Conservation (phyloP, 2,888 invertebrate species). For the Amphipyra berbera region DNA sequence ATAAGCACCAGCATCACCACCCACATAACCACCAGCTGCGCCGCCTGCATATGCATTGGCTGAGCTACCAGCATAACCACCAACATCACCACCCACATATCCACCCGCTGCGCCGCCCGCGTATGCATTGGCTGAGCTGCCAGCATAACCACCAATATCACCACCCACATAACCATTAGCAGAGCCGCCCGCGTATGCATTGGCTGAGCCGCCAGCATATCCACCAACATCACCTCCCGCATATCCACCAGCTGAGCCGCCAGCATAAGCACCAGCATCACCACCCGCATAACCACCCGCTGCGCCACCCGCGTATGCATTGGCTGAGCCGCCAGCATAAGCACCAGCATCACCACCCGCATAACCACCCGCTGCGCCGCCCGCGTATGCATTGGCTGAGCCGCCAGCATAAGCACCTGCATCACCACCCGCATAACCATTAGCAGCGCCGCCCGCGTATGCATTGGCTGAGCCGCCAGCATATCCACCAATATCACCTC, state of each 20-base stretch:
- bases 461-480: not conserved
- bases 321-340: not conserved
- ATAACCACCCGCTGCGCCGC: not conserved
- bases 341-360: not conserved
- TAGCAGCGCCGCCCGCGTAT: too few relatives aligned
- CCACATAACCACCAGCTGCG: too few relatives aligned
- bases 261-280: not conserved
- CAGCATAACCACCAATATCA: too few relatives aligned
- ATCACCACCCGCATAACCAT: too few relatives aligned
- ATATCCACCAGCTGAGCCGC: not conserved
- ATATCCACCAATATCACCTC: not conserved
- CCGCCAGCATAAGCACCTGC: not conserved
- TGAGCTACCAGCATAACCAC: not conserved
- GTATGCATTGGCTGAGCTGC: too few relatives aligned
- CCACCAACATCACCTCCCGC: not conserved
- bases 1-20: not conserved
- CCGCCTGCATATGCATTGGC: too few relatives aligned
- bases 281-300: not conserved
- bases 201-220: not conserved
- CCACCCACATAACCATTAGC: too few relatives aligned
- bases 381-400: not conserved
- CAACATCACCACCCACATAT: not conserved
- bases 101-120: too few relatives aligned
- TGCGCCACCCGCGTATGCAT: not conserved
- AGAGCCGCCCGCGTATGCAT: too few relatives aligned